Evolutionary conservation across 2,113 vertebrate genomes (phyloP), one percentile per base, ranked within the genome.

Genomic region (Pitta sordida): DNA sequence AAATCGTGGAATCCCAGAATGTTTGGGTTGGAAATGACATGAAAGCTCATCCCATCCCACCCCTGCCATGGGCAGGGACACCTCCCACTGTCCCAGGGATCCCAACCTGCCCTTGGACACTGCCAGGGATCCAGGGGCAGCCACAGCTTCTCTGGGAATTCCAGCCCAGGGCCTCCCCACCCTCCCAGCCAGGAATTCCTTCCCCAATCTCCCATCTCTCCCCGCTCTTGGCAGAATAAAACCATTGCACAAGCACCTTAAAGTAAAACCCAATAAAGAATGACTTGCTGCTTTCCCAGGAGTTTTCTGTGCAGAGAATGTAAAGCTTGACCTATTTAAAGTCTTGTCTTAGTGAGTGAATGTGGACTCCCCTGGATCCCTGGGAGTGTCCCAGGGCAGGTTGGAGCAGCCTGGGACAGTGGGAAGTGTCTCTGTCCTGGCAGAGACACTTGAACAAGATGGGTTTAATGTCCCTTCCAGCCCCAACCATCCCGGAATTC

Each of bases 401-500:
- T 73, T 11, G 71, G 71, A 37, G 32, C 63, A 60, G 0, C 4
- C 53, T 46, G 73, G 55, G 46, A 2, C 1, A 1, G 37, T 32
- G 63, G 46, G 0, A 68, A 16, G 27, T 59, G 70, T 68, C 83
- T 26, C 17, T 86, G 44, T 43, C 51, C 36, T 2, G 62, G 14
- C 83, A 43, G 52, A 10, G 59, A 43, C n/a, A n/a, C 3, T 17
- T 44, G 44, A 0, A 11, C 2, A 1, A 30, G 44, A 0, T 39
- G 64, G 15, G 0, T 55, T 62, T 78, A 3, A 37, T 10, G 30
- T 68, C 49, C 22, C 48, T 70, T 17, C 74, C 39, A 12, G 0
- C 1, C 65, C 34, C 5, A 0, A 12, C 13, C 6, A 0, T 7
- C 2, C 9, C 15, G 65, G 2, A 15, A 17, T 20, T 11, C 41